Evolutionary conservation across 2,797 vertebrate species (phyloP).

Genomic region (Bovichtus diacanthus): DNA sequence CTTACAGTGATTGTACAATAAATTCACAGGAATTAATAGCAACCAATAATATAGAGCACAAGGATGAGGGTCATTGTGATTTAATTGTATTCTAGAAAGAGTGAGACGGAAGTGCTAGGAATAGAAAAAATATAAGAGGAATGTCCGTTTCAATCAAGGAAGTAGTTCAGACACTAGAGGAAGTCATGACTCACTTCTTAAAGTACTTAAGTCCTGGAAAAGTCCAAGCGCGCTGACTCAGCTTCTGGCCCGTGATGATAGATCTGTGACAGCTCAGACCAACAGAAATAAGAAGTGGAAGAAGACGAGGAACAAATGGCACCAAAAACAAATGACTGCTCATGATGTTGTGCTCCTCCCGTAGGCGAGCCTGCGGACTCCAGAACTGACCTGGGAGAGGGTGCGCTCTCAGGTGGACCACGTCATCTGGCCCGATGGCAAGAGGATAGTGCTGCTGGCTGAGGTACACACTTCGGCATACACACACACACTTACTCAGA

Average conservation of each 20-base stretch:
- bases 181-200: slow-evolving; percentile 23
- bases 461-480: slow-evolving; percentile 84
- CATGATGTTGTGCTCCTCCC: slow-evolving; percentile 11
- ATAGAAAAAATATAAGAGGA: neutral
- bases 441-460: slow-evolving; percentile 95
- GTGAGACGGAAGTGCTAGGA: neutral
- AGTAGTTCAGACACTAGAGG: neutral
- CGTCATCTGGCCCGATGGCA: slow-evolving; percentile 97
- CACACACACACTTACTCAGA: neutral
- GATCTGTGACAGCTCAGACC: neutral
- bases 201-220: slow-evolving; percentile 15
- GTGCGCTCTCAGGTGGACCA: slow-evolving; percentile 98
- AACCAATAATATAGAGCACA: neutral
- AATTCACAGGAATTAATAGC: neutral
- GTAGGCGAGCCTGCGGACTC: slow-evolving; percentile 95
- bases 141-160: neutral
- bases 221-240: slow-evolving; percentile 7
- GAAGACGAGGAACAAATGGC: neutral
- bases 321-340: neutral
- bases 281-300: neutral
- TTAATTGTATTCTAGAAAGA: neutral
- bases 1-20: neutral
- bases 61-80: neutral
- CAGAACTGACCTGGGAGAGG: slow-evolving; percentile 97
- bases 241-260: neutral